phyloP scores from a whole-genome alignment of 2,113 vertebrate genomes.

The Sphaerodactylus townsendi region DNA sequence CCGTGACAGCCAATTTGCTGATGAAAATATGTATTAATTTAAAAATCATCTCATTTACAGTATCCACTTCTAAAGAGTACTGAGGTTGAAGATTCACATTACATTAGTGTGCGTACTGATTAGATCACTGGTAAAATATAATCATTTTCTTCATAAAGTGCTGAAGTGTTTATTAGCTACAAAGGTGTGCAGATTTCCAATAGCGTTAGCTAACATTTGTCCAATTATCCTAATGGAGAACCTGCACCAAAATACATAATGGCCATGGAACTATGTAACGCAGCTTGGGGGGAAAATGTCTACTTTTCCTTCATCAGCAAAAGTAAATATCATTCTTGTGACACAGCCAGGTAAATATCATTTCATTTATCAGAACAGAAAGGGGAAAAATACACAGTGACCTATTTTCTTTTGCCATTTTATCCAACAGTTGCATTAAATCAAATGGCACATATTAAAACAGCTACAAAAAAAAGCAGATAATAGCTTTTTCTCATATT shows the following conservation, averaged over 20 bases:
- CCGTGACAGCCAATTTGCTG: conserved; percentile 31
- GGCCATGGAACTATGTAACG: background rate
- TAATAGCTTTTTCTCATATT: conserved; percentile 81
- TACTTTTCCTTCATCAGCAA: conserved; percentile 49
- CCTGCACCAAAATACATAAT: background rate
- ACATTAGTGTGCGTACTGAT: background rate
- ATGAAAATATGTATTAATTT: conserved; percentile 28
- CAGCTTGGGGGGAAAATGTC: background rate
- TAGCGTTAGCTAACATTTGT: conserved; percentile 25
- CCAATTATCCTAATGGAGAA: conserved; percentile 32
- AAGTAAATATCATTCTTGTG: conserved; percentile 61
- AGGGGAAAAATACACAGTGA: conserved; percentile 40
- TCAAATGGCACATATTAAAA: conserved; percentile 84
- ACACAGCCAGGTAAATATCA: conserved; percentile 56
- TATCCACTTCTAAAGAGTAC: conserved; percentile 25
- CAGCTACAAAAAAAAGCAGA: conserved; percentile 74
- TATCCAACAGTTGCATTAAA: conserved; percentile 77
- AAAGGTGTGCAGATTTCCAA: conserved; percentile 15
- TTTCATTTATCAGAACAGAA: conserved; percentile 57
- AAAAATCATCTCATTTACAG: conserved; percentile 27
- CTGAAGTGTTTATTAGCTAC: conserved; percentile 1
- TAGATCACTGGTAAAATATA: background rate
- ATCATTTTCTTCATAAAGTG: conserved; percentile 17
- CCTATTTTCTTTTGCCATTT: conserved; percentile 70
- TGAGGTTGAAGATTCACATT: background rate